phyloP scores from a whole-genome alignment of 2,797 vertebrate species.

The Pangasius krempfi region DNA sequence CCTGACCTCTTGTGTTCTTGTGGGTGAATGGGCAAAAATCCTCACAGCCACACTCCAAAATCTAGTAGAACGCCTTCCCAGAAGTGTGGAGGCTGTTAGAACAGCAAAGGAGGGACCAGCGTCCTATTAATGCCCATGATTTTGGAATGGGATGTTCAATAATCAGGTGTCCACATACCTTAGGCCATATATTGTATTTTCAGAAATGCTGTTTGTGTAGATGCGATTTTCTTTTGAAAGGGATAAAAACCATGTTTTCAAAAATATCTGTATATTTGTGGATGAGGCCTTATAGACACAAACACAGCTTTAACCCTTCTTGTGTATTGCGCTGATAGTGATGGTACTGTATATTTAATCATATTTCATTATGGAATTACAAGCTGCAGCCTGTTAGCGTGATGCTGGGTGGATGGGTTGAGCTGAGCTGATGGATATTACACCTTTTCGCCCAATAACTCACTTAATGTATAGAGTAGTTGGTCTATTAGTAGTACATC shows the following conservation, averaged over 20 bases:
- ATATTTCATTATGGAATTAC: neutral
- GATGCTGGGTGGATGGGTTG: neutral
- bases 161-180: neutral
- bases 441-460: neutral
- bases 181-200: neutral
- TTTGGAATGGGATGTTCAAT: too few relatives aligned
- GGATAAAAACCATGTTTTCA: neutral
- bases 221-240: neutral
- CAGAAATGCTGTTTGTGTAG: too few relatives aligned
- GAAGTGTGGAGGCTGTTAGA: neutral
- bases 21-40: neutral
- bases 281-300: neutral
- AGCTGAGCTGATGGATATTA: conserved; percentile 10
- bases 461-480: neutral
- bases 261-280: neutral
- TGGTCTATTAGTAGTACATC: neutral
- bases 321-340: conserved; percentile 8
- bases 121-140: neutral
- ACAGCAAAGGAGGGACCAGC: neutral
- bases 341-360: conserved; percentile 19
- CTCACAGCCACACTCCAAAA: neutral
- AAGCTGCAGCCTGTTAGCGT: neutral
- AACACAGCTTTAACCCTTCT: neutral
- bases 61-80: neutral
- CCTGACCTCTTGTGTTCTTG: neutral